phyloP scores from a whole-genome alignment of 2,888 invertebrate genomes.

The Cryptophagus acutangulus region DNA sequence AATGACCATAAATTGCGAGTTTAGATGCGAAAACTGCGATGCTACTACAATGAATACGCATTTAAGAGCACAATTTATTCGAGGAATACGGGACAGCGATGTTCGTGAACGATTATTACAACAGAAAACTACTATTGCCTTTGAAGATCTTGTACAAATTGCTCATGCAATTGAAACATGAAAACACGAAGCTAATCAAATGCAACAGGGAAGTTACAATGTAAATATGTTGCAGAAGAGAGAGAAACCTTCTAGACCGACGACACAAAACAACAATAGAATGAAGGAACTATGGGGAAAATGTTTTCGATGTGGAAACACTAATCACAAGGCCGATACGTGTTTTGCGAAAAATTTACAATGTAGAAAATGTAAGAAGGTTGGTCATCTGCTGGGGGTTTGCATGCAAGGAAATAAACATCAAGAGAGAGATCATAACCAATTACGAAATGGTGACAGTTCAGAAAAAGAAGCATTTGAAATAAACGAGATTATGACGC shows the following conservation, averaged over 20 bases:
- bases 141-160: background rate
- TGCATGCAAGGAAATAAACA: background rate
- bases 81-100: background rate
- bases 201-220: background rate
- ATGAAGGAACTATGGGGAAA: conserved; percentile 9
- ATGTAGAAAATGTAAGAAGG: background rate
- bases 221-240: background rate
- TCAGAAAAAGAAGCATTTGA: background rate
- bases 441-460: background rate
- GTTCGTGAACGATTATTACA: background rate
- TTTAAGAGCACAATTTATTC: background rate
- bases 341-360: conserved; percentile 1
- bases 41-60: background rate
- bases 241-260: background rate
- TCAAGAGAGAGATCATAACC: background rate
- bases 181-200: background rate
- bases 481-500: background rate
- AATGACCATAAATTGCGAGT: conserved; percentile 1
- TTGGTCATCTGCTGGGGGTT: background rate
- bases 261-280: too few species aligned
- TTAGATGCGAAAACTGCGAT: background rate
- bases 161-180: background rate
- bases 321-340: conserved; percentile 1
- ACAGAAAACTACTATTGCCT: background rate
- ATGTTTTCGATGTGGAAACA: conserved; percentile 3